Evolutionary conservation across 2,797 vertebrate genomes (phyloP).

Genomic region (Coregonus ussuriensis): DNA sequence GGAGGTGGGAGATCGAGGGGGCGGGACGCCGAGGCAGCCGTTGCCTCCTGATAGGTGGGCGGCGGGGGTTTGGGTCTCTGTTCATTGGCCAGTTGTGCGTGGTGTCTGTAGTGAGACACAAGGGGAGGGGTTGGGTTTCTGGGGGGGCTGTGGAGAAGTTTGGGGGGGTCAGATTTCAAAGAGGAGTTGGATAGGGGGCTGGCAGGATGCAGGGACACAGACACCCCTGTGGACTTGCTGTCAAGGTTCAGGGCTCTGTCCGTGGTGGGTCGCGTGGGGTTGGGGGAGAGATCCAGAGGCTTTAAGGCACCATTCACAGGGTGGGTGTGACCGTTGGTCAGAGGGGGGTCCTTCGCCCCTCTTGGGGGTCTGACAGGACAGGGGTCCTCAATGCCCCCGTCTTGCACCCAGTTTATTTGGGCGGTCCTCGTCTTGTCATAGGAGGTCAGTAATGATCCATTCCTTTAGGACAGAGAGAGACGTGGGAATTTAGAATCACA

Average conservation of each 20-base stretch:
- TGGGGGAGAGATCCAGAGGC: conserved; percentile 76
- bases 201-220: conserved; percentile 55
- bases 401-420: conserved; percentile 65
- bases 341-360: conserved; percentile 69
- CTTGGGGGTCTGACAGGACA: conserved; percentile 65
- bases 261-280: conserved; percentile 58
- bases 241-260: conserved; percentile 23
- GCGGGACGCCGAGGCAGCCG: conserved; percentile 33
- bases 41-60: conserved; percentile 51
- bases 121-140: conserved; percentile 36
- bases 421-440: conserved; percentile 69
- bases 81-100: conserved; percentile 27
- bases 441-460: conserved; percentile 65
- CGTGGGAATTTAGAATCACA: background rate
- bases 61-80: conserved; percentile 45
- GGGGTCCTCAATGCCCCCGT: conserved; percentile 57
- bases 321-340: conserved; percentile 86
- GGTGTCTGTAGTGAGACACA: conserved; percentile 37
- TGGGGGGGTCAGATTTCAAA: conserved; percentile 72
- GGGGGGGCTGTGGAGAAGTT: conserved; percentile 78
- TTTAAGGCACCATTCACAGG: conserved; percentile 96
- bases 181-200: conserved; percentile 24
- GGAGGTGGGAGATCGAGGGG: conserved; percentile 21
- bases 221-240: conserved; percentile 36
- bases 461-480: conserved; percentile 57